phyloP scores from a whole-genome alignment of 1,140 invertebrate genomes.

The Drosophila jambulina region DNA sequence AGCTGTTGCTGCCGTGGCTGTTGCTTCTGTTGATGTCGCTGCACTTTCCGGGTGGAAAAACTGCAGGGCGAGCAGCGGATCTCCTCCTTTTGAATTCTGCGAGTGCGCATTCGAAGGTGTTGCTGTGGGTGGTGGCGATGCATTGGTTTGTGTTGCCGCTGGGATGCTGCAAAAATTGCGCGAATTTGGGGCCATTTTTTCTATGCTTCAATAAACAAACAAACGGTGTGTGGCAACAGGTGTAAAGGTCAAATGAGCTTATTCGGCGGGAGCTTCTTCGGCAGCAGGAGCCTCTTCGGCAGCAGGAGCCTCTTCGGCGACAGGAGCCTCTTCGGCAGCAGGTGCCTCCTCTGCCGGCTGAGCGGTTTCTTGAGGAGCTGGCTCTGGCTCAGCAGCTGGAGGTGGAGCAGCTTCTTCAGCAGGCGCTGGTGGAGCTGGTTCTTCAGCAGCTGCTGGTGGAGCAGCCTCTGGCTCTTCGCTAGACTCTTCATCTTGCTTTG shows the following conservation, averaged over 20 bases:
- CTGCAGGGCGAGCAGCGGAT: conserved; percentile 17
- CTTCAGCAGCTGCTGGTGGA: conserved; percentile 39
- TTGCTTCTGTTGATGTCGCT: conserved; percentile 27
- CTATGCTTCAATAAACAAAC: conserved; percentile 50
- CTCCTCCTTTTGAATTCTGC: conserved; percentile 26
- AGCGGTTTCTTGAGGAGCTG: conserved; percentile 1
- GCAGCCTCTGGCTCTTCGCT: conserved; percentile 28
- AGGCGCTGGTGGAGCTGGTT: conserved; percentile 5
- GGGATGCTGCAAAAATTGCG: conserved; percentile 31
- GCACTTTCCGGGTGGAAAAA: conserved; percentile 42
- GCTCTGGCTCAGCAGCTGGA: conserved; percentile 14
- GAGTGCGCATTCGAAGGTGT: conserved; percentile 43
- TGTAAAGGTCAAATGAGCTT: conserved; percentile 31
- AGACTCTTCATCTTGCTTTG: conserved; percentile 61
- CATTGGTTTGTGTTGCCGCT: background rate
- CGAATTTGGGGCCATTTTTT: conserved; percentile 42
- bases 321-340: conserved; percentile 1
- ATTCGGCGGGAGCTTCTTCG: conserved; percentile 15
- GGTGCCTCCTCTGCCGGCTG: background rate
- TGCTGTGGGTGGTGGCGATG: conserved; percentile 1
- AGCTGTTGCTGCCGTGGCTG: conserved; percentile 35
- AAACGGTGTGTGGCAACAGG: conserved; percentile 60
- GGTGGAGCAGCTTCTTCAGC: background rate
- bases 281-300: conserved; percentile 21
- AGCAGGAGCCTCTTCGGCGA: background rate